Evolutionary conservation across 1,140 invertebrate genomes (phyloP).

Genomic region (Aphidius gifuensis): DNA sequence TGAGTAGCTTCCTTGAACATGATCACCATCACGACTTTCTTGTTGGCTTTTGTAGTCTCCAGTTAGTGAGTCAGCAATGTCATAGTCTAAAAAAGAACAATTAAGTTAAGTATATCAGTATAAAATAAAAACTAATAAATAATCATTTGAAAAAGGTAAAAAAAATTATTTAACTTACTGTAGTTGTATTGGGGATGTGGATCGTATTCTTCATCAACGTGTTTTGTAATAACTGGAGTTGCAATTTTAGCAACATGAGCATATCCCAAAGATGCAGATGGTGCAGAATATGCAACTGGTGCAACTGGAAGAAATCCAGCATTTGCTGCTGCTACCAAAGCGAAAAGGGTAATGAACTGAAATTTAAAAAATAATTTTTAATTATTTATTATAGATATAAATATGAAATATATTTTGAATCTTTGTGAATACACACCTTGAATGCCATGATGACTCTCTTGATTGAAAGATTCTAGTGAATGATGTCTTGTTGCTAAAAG

Average conservation of each 20-base stretch:
- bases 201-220: constrained; percentile 18
- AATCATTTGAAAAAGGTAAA: too few species aligned
- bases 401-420: neutral
- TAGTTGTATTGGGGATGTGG: constrained; percentile 21
- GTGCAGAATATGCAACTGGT: constrained; percentile 15
- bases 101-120: too few species aligned
- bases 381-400: neutral
- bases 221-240: constrained; percentile 15
- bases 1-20: constrained; percentile 22
- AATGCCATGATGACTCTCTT: too few species aligned
- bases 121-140: too few species aligned
- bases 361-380: neutral
- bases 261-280: neutral
- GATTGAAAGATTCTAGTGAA: too few species aligned
- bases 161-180: neutral
- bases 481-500: too few species aligned
- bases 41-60: constrained; percentile 32
- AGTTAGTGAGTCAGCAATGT: constrained; percentile 36
- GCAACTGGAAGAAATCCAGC: constrained; percentile 31
- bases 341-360: constrained; percentile 19
- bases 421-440: neutral
- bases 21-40: constrained; percentile 23
- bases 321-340: constrained; percentile 34
- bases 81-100: constrained; percentile 9
- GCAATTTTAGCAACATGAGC: constrained; percentile 10